Evolutionary conservation across 1,140 invertebrate species (phyloP), one percentile per base, ranked within the genome.

Genomic region (Pogonomyrmex barbatus): DNA sequence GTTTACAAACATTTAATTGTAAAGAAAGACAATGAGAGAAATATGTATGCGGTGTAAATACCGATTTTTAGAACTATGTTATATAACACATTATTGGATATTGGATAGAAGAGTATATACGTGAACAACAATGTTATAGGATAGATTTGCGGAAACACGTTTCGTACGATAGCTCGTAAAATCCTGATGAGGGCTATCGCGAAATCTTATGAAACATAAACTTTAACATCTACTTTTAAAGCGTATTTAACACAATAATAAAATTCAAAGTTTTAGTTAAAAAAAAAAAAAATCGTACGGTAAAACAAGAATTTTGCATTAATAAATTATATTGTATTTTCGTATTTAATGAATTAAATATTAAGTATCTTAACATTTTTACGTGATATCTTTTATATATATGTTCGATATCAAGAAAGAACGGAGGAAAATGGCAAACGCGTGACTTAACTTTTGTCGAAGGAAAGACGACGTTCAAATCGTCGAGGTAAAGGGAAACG

Each of bases 191-290:
- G 52, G 14, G 12, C 17, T 42, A 70, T 82, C 58, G 85, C 45
- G 24, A 52, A 62, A 60, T 58, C 33, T 81, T 82, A 86, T 54
- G 54, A 86, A 62, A 33, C 77, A 62, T 86, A 82, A 81, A 86
- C 47, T 70, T 30, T 62, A 17, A 81, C 47, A 79, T 50, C 62
- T 36, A 42, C 1, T 1, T 60, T 30, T 65, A 45, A 17, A 45
- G 10, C 10, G 0, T 79, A 36, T 14, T 30, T 73, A 73, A 82
- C 12, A n/a, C 3, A n/a, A 1, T 30, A 67, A 81, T 45, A 70
- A 52, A 81, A 79, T 67, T 12, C 39, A 14, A 36, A 39, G 39
- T 42, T 62, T 50, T 30, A 33, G 36, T 70, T 56, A 70, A 68
- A 56, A 56, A 33, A 56, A 56, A 33, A 24, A 65, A 67, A 65